phyloP scores from a whole-genome alignment of 1,140 invertebrate species.

The Anoplolepis gracilipes region DNA sequence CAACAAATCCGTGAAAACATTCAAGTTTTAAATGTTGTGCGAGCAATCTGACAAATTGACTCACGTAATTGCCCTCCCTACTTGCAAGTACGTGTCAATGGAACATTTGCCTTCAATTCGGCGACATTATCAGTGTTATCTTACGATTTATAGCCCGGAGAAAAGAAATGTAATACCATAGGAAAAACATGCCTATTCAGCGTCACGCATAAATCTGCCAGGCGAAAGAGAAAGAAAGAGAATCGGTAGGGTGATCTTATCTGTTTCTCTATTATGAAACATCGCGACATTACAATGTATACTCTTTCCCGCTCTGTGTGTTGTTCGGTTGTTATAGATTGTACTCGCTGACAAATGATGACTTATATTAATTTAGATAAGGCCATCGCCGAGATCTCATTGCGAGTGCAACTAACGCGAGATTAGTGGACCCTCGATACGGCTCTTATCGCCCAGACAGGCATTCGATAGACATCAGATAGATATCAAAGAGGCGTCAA shows the following conservation, averaged over 20 bases:
- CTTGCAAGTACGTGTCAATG: slow-evolving; percentile 31
- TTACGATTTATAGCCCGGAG: slow-evolving; percentile 72
- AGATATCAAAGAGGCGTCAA: too few species aligned
- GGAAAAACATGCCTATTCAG: slow-evolving; percentile 47
- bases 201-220: slow-evolving; percentile 66
- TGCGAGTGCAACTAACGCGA: slow-evolving; percentile 14
- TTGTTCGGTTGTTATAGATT: slow-evolving; percentile 59
- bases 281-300: slow-evolving; percentile 75
- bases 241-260: slow-evolving; percentile 76
- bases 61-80: slow-evolving; percentile 11
- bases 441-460: slow-evolving; percentile 22
- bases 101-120: slow-evolving; percentile 58
- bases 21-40: not conserved
- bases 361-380: slow-evolving; percentile 78
- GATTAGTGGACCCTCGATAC: slow-evolving; percentile 32
- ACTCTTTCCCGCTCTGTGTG: not conserved
- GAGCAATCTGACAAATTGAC: slow-evolving; percentile 30
- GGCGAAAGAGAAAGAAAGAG: not conserved
- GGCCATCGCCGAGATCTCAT: slow-evolving; percentile 30
- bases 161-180: slow-evolving; percentile 62
- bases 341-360: slow-evolving; percentile 76
- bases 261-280: slow-evolving; percentile 77
- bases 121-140: slow-evolving; percentile 69
- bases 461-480: slow-evolving; percentile 26
- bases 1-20: not conserved